phyloP scores from a whole-genome alignment of 2,797 vertebrate species.

The Brachyrhaphis roseni region DNA sequence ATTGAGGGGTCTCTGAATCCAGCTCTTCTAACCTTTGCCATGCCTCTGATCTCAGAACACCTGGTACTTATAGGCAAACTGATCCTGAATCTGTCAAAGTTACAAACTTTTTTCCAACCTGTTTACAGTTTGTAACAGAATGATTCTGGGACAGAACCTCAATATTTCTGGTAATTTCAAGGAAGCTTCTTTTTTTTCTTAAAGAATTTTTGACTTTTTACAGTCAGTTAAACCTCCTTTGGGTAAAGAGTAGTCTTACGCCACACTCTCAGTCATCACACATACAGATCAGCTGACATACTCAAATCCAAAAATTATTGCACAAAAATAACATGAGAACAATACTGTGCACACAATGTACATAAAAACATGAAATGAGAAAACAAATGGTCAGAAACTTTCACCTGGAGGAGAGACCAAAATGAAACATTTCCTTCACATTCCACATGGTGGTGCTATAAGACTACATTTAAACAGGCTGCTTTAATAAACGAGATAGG shows the following conservation, averaged over 20 bases:
- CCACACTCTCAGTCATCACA: background rate
- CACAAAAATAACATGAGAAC: background rate
- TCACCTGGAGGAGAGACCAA: background rate
- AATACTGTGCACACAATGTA: background rate
- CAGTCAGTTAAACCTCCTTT: background rate
- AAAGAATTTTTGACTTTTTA: background rate
- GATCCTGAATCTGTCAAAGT: too few species aligned
- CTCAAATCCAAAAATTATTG: background rate
- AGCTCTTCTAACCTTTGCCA: too few species aligned
- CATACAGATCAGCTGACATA: background rate
- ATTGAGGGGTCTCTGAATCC: too few species aligned
- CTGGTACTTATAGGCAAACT: too few species aligned
- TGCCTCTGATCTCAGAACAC: too few species aligned
- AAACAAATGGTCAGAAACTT: background rate
- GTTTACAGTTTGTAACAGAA: background rate
- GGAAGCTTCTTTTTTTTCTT: background rate
- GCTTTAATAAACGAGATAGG: background rate
- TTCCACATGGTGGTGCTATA: slow-evolving; percentile 43
- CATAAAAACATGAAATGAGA: background rate
- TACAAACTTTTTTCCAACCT: background rate
- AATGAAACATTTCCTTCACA: slow-evolving; percentile 5
- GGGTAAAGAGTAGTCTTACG: background rate
- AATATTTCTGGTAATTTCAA: background rate
- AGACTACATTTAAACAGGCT: background rate
- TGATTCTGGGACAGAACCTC: background rate